Evolutionary conservation across 2,797 vertebrate species (phyloP).

Genomic region (Netta rufina): DNA sequence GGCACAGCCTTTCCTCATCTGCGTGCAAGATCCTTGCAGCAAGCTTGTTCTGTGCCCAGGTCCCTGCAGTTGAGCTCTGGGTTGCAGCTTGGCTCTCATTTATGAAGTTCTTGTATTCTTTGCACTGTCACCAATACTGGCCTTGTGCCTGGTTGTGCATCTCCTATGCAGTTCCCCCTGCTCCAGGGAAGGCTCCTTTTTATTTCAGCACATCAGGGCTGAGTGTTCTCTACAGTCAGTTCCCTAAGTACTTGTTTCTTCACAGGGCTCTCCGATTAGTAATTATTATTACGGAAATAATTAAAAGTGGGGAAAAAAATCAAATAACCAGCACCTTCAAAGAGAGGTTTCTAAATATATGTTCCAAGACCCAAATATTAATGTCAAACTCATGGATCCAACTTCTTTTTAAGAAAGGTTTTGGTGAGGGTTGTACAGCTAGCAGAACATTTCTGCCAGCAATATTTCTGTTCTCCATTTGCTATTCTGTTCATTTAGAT

Average conservation of each 20-base stretch:
- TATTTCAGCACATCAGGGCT: not conserved
- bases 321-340: not conserved
- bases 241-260: not conserved
- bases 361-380: not conserved
- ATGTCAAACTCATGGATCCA: not conserved
- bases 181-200: not conserved
- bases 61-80: not conserved
- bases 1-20: not conserved
- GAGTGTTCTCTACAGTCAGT: not conserved
- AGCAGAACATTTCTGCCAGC: not conserved
- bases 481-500: conserved; percentile 26
- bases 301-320: not conserved
- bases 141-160: not conserved
- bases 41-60: not conserved
- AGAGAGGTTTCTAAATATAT: not conserved
- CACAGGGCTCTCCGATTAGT: not conserved
- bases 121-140: conserved; percentile 21
- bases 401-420: not conserved
- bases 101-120: not conserved
- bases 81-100: not conserved
- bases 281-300: not conserved
- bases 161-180: not conserved
- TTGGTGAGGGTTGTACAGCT: not conserved
- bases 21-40: not conserved
- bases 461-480: conserved; percentile 30